Base-by-base conservation (phyloP, 2,797 vertebrate genomes). In the Gymnothorax javanicus region DNA sequence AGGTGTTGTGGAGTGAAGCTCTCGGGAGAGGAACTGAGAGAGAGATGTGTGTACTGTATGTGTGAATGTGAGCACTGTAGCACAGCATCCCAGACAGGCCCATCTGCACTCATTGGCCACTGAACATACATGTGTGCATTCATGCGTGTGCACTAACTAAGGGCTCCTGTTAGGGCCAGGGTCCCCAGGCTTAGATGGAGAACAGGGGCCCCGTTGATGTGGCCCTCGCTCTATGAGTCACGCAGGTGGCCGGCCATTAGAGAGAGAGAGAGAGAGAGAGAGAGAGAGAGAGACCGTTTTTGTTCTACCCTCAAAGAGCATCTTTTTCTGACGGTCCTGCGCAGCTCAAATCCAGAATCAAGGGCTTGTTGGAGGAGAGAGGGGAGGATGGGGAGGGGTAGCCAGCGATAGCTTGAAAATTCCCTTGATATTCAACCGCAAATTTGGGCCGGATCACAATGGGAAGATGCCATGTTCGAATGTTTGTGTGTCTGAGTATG, bases 311-410 rank as follows among this genome's bases (percentile, higher is more conserved):
- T 77, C 67, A 77, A 87, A 77, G 82, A 27, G 82, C 69, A 25
- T 57, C 33, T 75, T 77, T 54, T 83, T 75, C 57, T 54, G 23
- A 25, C 12, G 64, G 56, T 25, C 7, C 12, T n/a, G 52, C 43
- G n/a, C 2, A 13, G 23, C 27, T 56, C 82, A 58, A 75, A 15
- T 57, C 69, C 58, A 52, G 54, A 73, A 56, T 52, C 9, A n/a
- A 52, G 64, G 83, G 83, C 54, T 56, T 81, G 50, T 81, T 81
- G 50, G 15, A 71, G 79, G 82, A 71, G 50, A 27, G 57, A 43
- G 20, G 57, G 67, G 15, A 15, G 56, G 56, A 9, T 43, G 11
- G 57, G 43, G 43, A 56, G 77, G 43, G 43, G 50, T 20, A 75
- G 11, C 69, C 27, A 23, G 25, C 8, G 69, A 86, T 81, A 33